Conservation (phyloP, 1,140 invertebrate genomes). For the Bombus breviceps region DNA sequence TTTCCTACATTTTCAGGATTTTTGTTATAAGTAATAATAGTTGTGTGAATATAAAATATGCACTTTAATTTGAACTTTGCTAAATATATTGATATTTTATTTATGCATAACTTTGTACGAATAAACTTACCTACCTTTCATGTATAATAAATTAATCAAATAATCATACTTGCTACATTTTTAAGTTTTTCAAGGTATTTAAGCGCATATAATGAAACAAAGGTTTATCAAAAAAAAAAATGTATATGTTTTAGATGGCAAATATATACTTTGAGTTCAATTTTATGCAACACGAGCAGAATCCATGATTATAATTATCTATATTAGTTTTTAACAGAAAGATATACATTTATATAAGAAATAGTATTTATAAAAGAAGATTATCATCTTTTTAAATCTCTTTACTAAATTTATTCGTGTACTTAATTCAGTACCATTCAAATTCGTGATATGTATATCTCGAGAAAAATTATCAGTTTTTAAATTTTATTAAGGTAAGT, state of each 20-base stretch:
- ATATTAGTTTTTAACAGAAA: neutral
- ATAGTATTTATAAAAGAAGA: neutral
- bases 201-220: neutral
- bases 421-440: neutral
- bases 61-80: conserved; percentile 24
- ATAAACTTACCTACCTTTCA: conserved; percentile 49
- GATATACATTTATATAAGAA: neutral
- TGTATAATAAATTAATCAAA: conserved; percentile 27
- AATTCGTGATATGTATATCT: neutral
- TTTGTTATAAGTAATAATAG: neutral
- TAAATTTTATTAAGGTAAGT: conserved; percentile 34
- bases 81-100: neutral
- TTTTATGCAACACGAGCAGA: conserved; percentile 19
- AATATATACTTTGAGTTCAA: conserved; percentile 10
- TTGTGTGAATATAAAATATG: neutral
- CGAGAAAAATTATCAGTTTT: neutral
- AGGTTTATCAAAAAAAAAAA: conserved; percentile 15
- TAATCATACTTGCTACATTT: conserved; percentile 24
- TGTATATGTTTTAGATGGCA: neutral
- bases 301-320: conserved; percentile 14
- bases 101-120: neutral
- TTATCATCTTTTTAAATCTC: neutral
- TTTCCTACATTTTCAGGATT: neutral
- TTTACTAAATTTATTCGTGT: neutral
- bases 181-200: neutral